Base-by-base conservation (phyloP, 2,888 invertebrate species). In the Apomyelois bistriatella region DNA sequence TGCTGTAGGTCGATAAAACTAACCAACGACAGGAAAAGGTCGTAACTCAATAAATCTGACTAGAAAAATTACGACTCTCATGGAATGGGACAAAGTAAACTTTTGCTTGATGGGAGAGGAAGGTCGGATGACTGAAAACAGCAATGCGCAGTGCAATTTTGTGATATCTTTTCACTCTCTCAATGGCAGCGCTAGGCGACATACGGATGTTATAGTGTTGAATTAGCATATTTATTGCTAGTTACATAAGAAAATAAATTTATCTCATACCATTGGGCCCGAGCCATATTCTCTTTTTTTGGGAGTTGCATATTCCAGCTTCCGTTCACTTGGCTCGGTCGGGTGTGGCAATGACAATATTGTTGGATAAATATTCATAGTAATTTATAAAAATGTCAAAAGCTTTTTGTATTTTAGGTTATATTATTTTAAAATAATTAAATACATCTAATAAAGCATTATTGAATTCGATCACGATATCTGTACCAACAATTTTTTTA, bases 221-320 rank as follows among this genome's bases (percentile, higher is more conserved):
- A 85, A 88, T 90, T 90, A 85, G 83, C 89, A 89, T 89, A 89
- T 89, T 89, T 89, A 90, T 89, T 86, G 84, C 80, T 86, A 81
- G 85, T 86, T 82, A 85, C 79, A 80, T 73, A 84, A 82, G 73
- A 73, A 82, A 82, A 85, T 85, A 86, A 85, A 88, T 86, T 85
- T 85, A 85, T 85, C 80, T 82, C 78, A 83, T 76, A 67, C 83
- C 77, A 79, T 85, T 82, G 79, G 77, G 76, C 69, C 65, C 67
- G 70, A 62, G 75, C 75, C 74, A 77, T 82, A 76, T 79, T 76
- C 70, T 64, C 64, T 64, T 74, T 75, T 74, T 76, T 79, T 65
- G 64, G 62, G 64, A 62, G 54, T 65, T 66, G 70, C 69, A 74
- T 76, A 75, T 77, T 77, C 64, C 62, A 64, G 63, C 72, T 76